phyloP scores from a whole-genome alignment of 2,888 invertebrate genomes.

The Pachliopta kotzebuea region DNA sequence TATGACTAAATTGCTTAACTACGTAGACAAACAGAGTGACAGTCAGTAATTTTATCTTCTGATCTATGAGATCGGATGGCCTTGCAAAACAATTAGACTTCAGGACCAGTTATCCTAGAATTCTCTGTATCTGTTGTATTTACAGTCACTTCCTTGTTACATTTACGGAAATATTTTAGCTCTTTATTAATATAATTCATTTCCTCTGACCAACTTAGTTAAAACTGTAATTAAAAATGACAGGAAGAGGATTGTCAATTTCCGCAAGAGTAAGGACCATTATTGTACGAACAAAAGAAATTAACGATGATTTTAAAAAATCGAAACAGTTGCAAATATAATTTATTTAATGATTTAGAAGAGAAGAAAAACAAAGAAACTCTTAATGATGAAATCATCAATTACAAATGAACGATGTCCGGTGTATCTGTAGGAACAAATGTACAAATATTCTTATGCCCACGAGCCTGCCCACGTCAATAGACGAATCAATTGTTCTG shows the following conservation, averaged over 20 bases:
- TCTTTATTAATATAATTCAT: too few species aligned
- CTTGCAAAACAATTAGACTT: neutral
- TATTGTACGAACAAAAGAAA: too few species aligned
- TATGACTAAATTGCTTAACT: neutral
- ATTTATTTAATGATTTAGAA: too few species aligned
- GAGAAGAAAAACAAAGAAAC: too few species aligned
- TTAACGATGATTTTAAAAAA: too few species aligned
- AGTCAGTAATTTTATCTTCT: neutral
- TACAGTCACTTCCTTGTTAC: neutral
- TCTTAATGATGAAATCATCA: neutral
- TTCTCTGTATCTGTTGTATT: neutral
- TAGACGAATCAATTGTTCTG: constrained; percentile 16
- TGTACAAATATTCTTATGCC: constrained; percentile 3
- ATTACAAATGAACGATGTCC: neutral
- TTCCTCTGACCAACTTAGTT: too few species aligned
- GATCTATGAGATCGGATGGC: neutral
- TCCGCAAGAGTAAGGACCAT: too few species aligned
- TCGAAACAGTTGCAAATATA: too few species aligned
- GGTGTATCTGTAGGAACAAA: neutral
- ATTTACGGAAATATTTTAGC: neutral
- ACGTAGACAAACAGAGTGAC: too few species aligned
- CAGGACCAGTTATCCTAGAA: constrained; percentile 1
- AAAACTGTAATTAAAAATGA: too few species aligned
- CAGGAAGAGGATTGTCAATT: too few species aligned
- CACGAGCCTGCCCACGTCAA: constrained; percentile 12